Evolutionary conservation across 2,797 vertebrate genomes (phyloP).

Genomic region (Sebastes steindachneri): DNA sequence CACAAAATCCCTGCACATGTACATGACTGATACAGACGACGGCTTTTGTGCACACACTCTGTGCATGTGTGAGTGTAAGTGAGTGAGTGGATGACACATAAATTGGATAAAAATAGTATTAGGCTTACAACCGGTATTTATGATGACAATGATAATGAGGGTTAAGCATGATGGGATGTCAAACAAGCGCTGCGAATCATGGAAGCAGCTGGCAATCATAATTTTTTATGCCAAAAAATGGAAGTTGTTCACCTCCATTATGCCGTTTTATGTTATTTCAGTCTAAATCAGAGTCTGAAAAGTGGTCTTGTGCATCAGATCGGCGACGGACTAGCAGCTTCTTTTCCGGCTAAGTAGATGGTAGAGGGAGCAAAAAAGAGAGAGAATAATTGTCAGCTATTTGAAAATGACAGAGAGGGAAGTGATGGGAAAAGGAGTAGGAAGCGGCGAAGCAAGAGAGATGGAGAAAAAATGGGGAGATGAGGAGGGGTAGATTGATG

Average conservation of each 20-base stretch:
- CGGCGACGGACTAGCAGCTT: background rate
- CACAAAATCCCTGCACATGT: background rate
- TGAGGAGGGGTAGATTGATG: conserved; percentile 59
- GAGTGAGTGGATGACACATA: conserved; percentile 36
- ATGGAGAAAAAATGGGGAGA: conserved; percentile 53
- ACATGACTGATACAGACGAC: background rate
- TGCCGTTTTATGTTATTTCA: background rate
- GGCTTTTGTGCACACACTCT: background rate
- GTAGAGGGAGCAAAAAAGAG: background rate
- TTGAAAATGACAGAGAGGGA: conserved; percentile 60
- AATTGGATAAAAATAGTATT: conserved; percentile 54
- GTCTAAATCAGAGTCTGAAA: background rate
- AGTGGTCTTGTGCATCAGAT: background rate
- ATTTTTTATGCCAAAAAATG: background rate
- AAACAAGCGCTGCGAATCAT: conserved; percentile 11
- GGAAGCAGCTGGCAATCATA: conserved; percentile 11
- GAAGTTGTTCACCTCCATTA: background rate
- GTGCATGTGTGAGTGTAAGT: background rate
- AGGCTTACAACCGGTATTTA: conserved; percentile 45
- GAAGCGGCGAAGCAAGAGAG: conserved; percentile 44
- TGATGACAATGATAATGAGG: conserved; percentile 47
- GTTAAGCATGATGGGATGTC: conserved; percentile 42
- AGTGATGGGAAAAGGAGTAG: conserved; percentile 40
- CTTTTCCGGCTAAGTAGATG: background rate
- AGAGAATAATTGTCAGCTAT: conserved; percentile 56